Evolutionary conservation across 2,113 vertebrate genomes (phyloP).

Genomic region (Chascanopsetta lugubris): DNA sequence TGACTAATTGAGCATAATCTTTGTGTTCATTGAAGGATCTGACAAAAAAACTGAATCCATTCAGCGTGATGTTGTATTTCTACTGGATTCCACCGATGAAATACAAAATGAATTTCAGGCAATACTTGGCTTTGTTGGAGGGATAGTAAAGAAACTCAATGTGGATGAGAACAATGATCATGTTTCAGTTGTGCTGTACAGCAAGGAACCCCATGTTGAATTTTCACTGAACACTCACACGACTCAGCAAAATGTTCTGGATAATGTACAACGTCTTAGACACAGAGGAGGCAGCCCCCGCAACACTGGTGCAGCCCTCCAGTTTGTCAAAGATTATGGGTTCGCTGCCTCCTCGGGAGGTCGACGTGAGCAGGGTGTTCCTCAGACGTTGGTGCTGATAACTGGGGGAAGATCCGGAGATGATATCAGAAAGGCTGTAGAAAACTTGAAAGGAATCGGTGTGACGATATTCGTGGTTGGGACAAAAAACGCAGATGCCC

Average conservation of each 20-base stretch:
- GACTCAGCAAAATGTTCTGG: conserved; percentile 55
- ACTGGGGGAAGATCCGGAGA: conserved; percentile 85
- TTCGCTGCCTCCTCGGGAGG: conserved; percentile 87
- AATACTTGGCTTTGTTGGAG: conserved; percentile 72
- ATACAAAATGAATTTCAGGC: conserved; percentile 61
- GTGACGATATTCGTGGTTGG: conserved; percentile 85
- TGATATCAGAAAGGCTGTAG: conserved; percentile 74
- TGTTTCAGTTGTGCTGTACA: conserved; percentile 75
- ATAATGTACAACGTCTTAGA: conserved; percentile 50
- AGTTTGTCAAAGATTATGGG: conserved; percentile 80
- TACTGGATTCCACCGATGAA: conserved; percentile 79
- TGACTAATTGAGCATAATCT: conserved; percentile 16
- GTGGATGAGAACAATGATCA: conserved; percentile 67
- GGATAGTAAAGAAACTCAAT: conserved; percentile 62
- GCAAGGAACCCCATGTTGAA: conserved; percentile 61
- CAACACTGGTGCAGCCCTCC: conserved; percentile 87
- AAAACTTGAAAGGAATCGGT: conserved; percentile 77
- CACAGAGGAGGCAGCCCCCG: conserved; percentile 78
- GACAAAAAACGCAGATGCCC: conserved; percentile 79
- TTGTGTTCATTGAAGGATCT: conserved; percentile 51
- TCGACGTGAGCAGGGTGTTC: conserved; percentile 84
- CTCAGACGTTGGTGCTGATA: conserved; percentile 87
- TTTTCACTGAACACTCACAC: conserved; percentile 76
- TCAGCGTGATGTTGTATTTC: conserved; percentile 76
- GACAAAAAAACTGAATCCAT: conserved; percentile 45